Conservation (phyloP, 2,888 invertebrate genomes). For the Orchestes rusci region DNA sequence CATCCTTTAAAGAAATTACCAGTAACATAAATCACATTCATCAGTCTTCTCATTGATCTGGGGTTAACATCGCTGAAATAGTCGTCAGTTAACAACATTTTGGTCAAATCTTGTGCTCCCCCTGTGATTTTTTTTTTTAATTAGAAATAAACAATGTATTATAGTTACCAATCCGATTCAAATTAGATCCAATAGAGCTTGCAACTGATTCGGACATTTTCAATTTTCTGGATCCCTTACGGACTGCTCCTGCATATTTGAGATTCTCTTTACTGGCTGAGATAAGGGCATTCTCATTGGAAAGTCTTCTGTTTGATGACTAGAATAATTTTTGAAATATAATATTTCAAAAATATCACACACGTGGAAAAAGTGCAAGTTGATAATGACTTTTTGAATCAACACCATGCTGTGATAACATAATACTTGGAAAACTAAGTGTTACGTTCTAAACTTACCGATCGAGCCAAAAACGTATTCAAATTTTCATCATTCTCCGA, state of each 20-base stretch:
- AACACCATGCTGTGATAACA: too few species aligned
- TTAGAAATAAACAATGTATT: constrained; percentile 2
- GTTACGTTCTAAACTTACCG: constrained; percentile 39
- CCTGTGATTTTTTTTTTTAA: too few species aligned
- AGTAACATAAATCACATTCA: constrained; percentile 96
- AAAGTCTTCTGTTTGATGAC: constrained; percentile 69
- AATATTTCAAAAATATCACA: too few species aligned
- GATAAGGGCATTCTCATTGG: constrained; percentile 74
- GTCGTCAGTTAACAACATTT: constrained; percentile 91
- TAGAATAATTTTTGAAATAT: constrained; percentile 30
- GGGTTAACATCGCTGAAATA: constrained; percentile 99
- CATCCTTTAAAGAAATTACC: constrained; percentile 46
- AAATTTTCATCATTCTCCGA: constrained; percentile 51
- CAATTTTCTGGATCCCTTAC: constrained; percentile 63
- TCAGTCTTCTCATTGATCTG: constrained; percentile 87
- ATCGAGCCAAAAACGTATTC: constrained; percentile 46
- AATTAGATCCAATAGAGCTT: constrained; percentile 83
- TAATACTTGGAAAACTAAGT: too few species aligned
- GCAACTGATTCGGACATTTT: constrained; percentile 84
- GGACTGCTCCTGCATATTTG: constrained; percentile 40
- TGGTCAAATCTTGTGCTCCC: constrained; percentile 63
- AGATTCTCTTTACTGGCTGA: constrained; percentile 81
- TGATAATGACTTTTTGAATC: too few species aligned
- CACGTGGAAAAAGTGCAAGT: too few species aligned
- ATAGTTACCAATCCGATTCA: constrained; percentile 54